Evolutionary conservation across 2,113 vertebrate genomes (phyloP), one percentile per base, ranked within the genome.

Genomic region (Melanerpes formicivorus): DNA sequence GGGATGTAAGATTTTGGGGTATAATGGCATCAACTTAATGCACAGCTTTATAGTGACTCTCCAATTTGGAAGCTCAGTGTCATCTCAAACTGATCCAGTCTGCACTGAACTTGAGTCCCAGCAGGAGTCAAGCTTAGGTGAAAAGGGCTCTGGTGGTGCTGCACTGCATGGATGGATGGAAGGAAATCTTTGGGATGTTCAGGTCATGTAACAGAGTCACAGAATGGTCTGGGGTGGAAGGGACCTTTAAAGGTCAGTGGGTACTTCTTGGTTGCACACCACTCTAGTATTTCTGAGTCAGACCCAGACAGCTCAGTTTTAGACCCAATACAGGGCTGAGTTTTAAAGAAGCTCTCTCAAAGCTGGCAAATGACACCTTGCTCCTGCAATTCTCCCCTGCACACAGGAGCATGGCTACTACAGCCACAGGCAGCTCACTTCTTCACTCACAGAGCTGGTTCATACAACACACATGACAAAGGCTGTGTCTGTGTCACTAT

Each of bases 381-480:
- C 12, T 10, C 30, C 76, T 83, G 55, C 6, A 46, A 77, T n/a
- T 66, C 69, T n/a, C 72, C 88, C 5, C 6, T 1, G 3, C 12
- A 25, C 6, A 3, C 1, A 65, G 60, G 44, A n/a, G 3, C 32
- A 23, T 0, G 10, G 55, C 72, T 85, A 34, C 67, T 23, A 2
- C 4, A 64, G 59, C 54, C 75, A 23, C 0, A 5, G 37, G 29
- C 62, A 87, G 26, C 1, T 30, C 1, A 1, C 30, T 34, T 25
- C 73, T 40, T 40, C 40, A 27, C 10, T 9, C 59, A 27, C 4
- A 75, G 3, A 54, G 56, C 44, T 85, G 72, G 16, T 3, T 88
- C 80, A 56, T 63, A 6, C 8, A 37, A 55, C 21, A 23, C 14
- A 48, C 11, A 5, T 16, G 44, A 22, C 23, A 29, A 73, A 66